A percentile compares a stretch with the other conserved stretches of the same genome.
phyloP scores from a whole-genome alignment of 2,113 vertebrate genomes.

The Forbesichthys papilliferus region DNA sequence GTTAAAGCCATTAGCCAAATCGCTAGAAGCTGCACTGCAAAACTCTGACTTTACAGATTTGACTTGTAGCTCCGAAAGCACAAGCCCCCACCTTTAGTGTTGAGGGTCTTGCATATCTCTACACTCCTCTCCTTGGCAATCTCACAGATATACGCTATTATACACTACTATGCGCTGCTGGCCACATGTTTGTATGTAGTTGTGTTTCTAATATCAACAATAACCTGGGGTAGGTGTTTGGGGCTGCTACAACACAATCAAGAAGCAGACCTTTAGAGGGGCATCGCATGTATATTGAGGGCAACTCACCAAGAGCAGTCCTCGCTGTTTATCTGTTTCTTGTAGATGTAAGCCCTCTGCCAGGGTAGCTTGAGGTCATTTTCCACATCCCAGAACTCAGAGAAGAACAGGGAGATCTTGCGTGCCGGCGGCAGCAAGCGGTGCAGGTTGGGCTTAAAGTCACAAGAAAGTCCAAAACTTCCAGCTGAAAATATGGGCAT shows the following conservation, averaged over 20 bases:
- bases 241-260: background rate
- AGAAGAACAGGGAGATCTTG: constrained; percentile 86
- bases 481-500: constrained; percentile 90
- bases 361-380: constrained; percentile 78
- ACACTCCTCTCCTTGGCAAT: too few species aligned
- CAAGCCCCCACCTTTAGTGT: too few species aligned
- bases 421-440: constrained; percentile 89
- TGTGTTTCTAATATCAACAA: too few species aligned
- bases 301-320: constrained; percentile 88
- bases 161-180: too few species aligned
- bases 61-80: too few species aligned
- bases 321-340: constrained; percentile 75
- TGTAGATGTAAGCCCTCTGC: constrained; percentile 85
- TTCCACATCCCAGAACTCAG: constrained; percentile 76
- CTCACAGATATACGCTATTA: too few species aligned
- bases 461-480: constrained; percentile 90
- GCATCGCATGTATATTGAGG: background rate
- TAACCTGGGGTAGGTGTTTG: too few species aligned
- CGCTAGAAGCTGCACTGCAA: too few species aligned
- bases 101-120: too few species aligned
- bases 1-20: too few species aligned
- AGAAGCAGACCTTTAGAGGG: background rate
- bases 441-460: constrained; percentile 84
- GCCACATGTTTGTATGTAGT: too few species aligned
- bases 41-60: too few species aligned